Evolutionary conservation across 2,113 vertebrate species (phyloP), one percentile per base, ranked within the genome.

Genomic region (Varanus salvator): DNA sequence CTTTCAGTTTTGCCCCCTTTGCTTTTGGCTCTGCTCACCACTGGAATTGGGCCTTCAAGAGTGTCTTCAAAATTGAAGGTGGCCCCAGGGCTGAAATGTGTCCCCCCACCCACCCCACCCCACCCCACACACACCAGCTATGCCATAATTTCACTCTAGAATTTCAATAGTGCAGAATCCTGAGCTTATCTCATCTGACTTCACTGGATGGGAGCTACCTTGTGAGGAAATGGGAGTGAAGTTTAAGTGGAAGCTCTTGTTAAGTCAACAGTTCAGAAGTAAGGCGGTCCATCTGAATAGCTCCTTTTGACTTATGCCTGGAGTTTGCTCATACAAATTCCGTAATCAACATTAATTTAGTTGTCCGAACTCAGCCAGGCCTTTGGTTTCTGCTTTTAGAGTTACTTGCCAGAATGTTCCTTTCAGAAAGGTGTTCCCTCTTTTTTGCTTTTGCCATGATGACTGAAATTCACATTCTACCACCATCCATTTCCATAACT

Each of bases 401-500:
- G 64, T 91, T 76, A 92, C 93, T 91, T 91, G 76, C 81, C 87
- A 89, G 84, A 68, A 89, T 81, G 68, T 80, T 54, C 60, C 60
- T 71, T 81, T 94, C 54, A 90, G 88, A 87, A 89, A 91, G 74
- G 57, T 91, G 3, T 71, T 80, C 87, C 86, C 86, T 52, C 91
- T 83, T 86, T 89, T 93, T 89, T 77, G 94, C 91, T 94, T 90
- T 89, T 93, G 80, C 21, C 4, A 44, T 1, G 44, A 48, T 91
- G 52, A 95, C 85, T 92, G 92, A 91, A 94, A 95, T 92, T 91
- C 90, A 80, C 76, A 88, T 85, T 91, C 90, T 88, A 93, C 90
- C 86, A 89, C 75, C 86, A 91, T 91, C 87, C 92, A 93, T 93
- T 84, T 90, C 86, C 89, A 94, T 95, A 91, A 90, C 52, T 84